Percentiles rank a stretch among this genome's conserved stretches.
Conservation (phyloP, 2,888 invertebrate species). For the Aspidiotus destructor region DNA sequence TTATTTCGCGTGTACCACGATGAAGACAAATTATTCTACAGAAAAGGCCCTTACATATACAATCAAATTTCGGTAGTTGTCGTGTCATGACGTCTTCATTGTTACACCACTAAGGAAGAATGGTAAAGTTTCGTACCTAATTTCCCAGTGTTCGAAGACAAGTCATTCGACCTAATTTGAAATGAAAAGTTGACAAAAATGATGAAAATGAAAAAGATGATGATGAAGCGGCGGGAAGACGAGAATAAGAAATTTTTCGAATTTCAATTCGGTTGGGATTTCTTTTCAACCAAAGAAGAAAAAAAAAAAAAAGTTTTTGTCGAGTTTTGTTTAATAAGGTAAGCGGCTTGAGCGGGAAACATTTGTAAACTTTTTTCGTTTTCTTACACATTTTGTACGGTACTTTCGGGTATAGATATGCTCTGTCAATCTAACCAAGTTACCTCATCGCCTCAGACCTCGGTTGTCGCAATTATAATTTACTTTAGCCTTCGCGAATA, state of each 20-base stretch:
- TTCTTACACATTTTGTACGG: constrained; percentile 10
- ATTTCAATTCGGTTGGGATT: constrained; percentile 26
- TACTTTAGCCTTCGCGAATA: constrained; percentile 29
- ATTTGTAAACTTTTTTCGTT: constrained; percentile 32
- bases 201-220: no score
- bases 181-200: no score
- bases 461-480: constrained; percentile 30
- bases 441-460: constrained; percentile 28
- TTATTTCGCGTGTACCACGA: no score
- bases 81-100: no score
- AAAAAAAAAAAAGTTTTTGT: neutral
- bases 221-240: neutral
- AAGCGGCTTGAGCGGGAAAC: constrained; percentile 24
- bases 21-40: no score
- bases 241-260: constrained; percentile 21
- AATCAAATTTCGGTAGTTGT: no score
- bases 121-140: no score
- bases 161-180: no score
- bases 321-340: constrained; percentile 25
- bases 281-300: neutral
- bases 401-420: neutral
- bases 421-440: constrained; percentile 29
- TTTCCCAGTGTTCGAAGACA: no score
- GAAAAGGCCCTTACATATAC: no score
- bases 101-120: no score